Evolutionary conservation across 2,888 invertebrate genomes (phyloP).

Genomic region (Leptinotarsa tumamoca): DNA sequence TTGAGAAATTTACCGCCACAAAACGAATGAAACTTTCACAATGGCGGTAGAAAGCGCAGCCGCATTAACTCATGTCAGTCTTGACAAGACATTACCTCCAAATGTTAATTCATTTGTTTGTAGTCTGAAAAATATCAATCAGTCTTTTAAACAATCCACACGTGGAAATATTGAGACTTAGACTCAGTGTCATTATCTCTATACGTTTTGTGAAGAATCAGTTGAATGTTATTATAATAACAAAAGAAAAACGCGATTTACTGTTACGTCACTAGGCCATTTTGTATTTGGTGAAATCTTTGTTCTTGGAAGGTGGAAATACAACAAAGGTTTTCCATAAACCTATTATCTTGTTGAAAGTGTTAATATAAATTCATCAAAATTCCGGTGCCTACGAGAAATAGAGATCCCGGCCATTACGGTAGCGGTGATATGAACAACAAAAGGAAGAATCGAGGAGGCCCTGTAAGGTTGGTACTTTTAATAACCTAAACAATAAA

Average conservation of each 20-base stretch:
- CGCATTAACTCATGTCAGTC: slow-evolving; percentile 47
- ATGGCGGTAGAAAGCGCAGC: slow-evolving; percentile 40
- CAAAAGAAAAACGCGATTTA: slow-evolving; percentile 58
- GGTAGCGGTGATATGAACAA: slow-evolving; percentile 80
- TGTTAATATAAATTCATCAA: slow-evolving; percentile 68
- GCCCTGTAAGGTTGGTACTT: slow-evolving; percentile 76
- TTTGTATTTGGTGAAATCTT: slow-evolving; percentile 63
- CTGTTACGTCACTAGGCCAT: slow-evolving; percentile 67
- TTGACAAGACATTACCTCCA: slow-evolving; percentile 55
- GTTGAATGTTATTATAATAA: slow-evolving; percentile 49
- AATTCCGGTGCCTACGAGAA: slow-evolving; percentile 89
- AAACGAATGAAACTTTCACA: slow-evolving; percentile 51
- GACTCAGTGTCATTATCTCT: slow-evolving; percentile 44
- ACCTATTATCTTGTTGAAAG: slow-evolving; percentile 56
- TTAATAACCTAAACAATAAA: slow-evolving; percentile 42
- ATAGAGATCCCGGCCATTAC: slow-evolving; percentile 84
- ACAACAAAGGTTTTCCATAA: slow-evolving; percentile 55
- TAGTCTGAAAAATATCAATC: slow-evolving; percentile 53
- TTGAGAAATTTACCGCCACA: slow-evolving; percentile 58
- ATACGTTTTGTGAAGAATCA: slow-evolving; percentile 44
- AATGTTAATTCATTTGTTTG: slow-evolving; percentile 56
- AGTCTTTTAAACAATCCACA: slow-evolving; percentile 51
- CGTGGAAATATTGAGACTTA: slow-evolving; percentile 44
- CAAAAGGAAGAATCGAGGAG: slow-evolving; percentile 87
- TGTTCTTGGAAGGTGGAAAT: slow-evolving; percentile 54